Conservation (phyloP, 2,113 vertebrate species). For the Nesospiza acunhae region DNA sequence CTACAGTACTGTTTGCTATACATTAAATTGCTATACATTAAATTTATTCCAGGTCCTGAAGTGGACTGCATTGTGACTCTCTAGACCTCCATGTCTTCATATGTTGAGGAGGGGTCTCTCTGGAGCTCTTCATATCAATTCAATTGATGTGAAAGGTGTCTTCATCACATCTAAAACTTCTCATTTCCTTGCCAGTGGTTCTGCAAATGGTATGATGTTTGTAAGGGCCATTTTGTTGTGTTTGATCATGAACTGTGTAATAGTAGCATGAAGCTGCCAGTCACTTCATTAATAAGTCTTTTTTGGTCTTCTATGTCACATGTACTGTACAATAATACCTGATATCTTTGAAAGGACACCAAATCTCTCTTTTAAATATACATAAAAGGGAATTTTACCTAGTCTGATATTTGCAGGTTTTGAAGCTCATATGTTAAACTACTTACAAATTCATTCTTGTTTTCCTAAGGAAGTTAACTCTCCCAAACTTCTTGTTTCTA, state of each 20-base stretch:
- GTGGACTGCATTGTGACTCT: background rate
- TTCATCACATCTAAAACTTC: background rate
- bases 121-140: background rate
- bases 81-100: background rate
- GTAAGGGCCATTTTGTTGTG: background rate
- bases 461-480: background rate
- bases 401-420: background rate
- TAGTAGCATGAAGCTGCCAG: background rate
- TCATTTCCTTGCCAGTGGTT: background rate
- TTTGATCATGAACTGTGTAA: background rate
- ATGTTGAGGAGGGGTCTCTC: background rate
- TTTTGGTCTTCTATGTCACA: background rate
- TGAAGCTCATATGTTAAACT: background rate
- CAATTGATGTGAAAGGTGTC: background rate
- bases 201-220: background rate
- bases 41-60: background rate
- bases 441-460: background rate
- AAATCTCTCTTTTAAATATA: background rate
- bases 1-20: too few species aligned
- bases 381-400: background rate
- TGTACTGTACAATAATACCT: background rate
- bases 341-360: background rate
- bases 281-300: background rate
- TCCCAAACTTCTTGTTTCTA: background rate
- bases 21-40: background rate